Percentiles rank a stretch among this genome's conserved stretches.
Evolutionary conservation across 2,888 invertebrate species (phyloP).

Genomic region (Pollenia amentaria): DNA sequence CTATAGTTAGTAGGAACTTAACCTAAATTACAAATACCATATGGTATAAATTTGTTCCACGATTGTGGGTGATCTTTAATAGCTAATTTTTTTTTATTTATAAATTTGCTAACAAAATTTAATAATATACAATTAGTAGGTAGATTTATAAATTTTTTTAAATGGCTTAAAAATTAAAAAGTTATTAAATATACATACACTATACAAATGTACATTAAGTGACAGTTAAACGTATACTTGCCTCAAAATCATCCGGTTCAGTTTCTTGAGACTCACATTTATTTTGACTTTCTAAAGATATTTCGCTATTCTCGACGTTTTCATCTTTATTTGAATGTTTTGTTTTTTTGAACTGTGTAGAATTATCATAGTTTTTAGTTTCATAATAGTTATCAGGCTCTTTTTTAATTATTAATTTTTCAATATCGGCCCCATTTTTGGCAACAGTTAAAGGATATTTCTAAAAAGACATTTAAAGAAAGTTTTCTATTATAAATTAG

Average conservation of each 20-base stretch:
- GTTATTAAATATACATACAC: background rate
- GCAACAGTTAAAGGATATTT: conserved; percentile 61
- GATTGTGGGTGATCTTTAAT: conserved; percentile 52
- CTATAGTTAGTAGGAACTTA: no score
- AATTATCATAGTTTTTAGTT: background rate
- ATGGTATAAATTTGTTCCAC: conserved; percentile 62
- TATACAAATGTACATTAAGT: no score
- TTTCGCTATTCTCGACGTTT: conserved; percentile 24
- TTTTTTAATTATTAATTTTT: conserved; percentile 28
- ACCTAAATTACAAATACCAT: background rate
- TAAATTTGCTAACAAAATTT: conserved; percentile 56
- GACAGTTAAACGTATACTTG: background rate
- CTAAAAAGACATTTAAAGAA: conserved; percentile 17
- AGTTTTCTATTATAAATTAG: no score
- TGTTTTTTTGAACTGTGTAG: background rate
- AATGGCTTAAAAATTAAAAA: conserved; percentile 3
- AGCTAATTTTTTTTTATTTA: conserved; percentile 57
- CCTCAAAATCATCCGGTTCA: conserved; percentile 30
- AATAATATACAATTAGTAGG: conserved; percentile 46
- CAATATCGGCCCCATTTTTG: conserved; percentile 39
- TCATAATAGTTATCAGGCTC: conserved; percentile 31
- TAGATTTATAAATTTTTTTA: conserved; percentile 17
- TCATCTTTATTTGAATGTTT: conserved; percentile 13
- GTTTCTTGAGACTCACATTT: conserved; percentile 32
- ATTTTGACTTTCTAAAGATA: conserved; percentile 10